phyloP scores from a whole-genome alignment of 2,888 invertebrate genomes.

The Leptinotarsa rubiginosa region DNA sequence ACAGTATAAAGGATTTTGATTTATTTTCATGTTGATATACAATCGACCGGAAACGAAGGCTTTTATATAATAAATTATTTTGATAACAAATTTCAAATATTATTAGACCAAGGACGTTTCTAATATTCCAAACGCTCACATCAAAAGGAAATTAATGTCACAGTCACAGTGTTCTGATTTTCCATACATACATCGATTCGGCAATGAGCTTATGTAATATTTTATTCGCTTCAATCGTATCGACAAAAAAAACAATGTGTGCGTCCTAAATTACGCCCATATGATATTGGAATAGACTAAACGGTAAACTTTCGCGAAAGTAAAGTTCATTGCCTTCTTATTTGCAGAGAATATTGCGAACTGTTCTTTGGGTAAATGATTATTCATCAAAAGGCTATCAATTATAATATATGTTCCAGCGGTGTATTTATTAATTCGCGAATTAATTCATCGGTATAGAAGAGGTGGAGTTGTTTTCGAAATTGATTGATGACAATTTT shows the following conservation, averaged over 20 bases:
- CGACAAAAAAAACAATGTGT: constrained; percentile 2
- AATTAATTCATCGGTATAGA: too few species aligned
- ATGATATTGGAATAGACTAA: neutral
- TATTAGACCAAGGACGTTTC: constrained; percentile 27
- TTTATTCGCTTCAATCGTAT: neutral
- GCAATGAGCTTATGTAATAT: neutral
- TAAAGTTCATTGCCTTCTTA: constrained; percentile 25
- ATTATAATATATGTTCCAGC: neutral
- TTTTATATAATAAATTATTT: neutral
- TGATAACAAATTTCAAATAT: constrained; percentile 18
- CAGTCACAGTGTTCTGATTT: constrained; percentile 10
- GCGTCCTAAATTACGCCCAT: constrained; percentile 19
- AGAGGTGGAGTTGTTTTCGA: too few species aligned
- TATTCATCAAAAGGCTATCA: constrained; percentile 12
- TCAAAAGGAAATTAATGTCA: neutral
- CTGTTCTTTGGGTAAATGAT: neutral
- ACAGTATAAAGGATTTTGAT: neutral
- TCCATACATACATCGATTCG: neutral
- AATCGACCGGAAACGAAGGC: neutral
- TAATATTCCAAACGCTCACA: neutral
- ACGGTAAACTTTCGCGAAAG: constrained; percentile 19
- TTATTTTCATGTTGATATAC: neutral
- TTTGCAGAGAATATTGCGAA: constrained; percentile 20
- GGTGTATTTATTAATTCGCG: neutral
- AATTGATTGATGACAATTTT: too few species aligned